Percentiles rank a stretch among this genome's conserved stretches.
Evolutionary conservation across 2,888 invertebrate species (phyloP).

Genomic region (Allolobophora icterica): DNA sequence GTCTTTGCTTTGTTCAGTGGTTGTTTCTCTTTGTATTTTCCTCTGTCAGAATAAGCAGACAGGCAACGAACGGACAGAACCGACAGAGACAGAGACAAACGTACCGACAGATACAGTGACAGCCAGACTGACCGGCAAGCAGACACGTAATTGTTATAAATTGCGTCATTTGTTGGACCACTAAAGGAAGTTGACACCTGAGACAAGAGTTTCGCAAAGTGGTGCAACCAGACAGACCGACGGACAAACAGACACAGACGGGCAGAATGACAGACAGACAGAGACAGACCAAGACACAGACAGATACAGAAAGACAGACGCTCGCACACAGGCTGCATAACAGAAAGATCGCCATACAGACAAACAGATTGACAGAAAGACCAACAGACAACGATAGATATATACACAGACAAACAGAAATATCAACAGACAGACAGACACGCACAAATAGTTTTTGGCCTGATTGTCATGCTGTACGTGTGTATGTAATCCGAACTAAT

Average conservation of each 20-base stretch:
- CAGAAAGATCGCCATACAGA: neutral
- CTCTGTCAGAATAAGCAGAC: neutral
- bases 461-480: too few relatives aligned
- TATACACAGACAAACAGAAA: too few relatives aligned
- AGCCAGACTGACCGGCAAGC: neutral
- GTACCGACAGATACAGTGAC: neutral
- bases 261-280: neutral
- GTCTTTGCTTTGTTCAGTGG: too few relatives aligned
- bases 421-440: too few relatives aligned
- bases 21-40: neutral
- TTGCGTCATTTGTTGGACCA: too few relatives aligned
- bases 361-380: neutral
- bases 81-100: neutral
- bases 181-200: too few relatives aligned
- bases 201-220: too few relatives aligned
- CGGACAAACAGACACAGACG: neutral
- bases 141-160: neutral
- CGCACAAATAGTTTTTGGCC: too few relatives aligned
- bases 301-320: neutral
- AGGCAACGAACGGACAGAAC: neutral
- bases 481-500: too few relatives aligned
- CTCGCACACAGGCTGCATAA: neutral
- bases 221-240: too few relatives aligned
- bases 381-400: too few relatives aligned
- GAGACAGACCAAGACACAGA: neutral